These are phyloP conservation scores for Lampris incognitus DNA, from an alignment of 2,113 vertebrate species.

Conservation along the genomic window DNA sequence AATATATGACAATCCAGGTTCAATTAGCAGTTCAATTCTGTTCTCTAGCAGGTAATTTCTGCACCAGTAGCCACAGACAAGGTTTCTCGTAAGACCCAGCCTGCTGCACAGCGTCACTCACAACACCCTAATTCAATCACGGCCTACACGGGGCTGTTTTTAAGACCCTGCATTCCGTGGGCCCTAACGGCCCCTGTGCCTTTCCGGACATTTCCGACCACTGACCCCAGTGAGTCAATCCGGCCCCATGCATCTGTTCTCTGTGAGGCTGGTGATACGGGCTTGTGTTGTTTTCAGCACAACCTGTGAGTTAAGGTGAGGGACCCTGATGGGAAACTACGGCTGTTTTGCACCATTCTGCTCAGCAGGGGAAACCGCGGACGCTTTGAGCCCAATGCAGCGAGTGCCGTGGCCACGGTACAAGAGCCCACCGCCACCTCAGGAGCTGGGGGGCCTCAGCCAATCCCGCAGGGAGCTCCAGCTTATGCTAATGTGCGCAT, in stretches of 20 bases:
- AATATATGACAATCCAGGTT: not conserved
- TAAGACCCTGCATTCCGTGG: not conserved
- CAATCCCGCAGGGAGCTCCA: not conserved
- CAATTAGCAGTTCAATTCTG: constrained; percentile 14
- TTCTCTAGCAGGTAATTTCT: constrained; percentile 1
- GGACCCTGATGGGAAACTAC: too few relatives aligned
- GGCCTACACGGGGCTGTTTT: not conserved
- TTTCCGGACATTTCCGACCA: not conserved
- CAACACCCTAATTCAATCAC: constrained; percentile 2
- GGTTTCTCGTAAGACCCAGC: constrained; percentile 4
- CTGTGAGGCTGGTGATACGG: too few relatives aligned
- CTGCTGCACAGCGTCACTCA: constrained; percentile 15
- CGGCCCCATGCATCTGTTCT: not conserved
- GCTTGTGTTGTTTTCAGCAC: too few relatives aligned
- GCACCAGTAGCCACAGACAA: not conserved
- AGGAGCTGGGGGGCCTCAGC: constrained; percentile 16
- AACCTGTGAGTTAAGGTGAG: too few relatives aligned
- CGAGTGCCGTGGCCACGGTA: not conserved
- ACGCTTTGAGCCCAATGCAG: too few relatives aligned
- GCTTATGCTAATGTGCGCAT: constrained; percentile 38
- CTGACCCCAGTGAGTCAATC: not conserved
- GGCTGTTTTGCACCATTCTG: too few relatives aligned
- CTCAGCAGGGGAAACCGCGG: too few relatives aligned
- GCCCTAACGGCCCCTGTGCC: not conserved
- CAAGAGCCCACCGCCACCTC: constrained; percentile 24